Evolutionary conservation across 2,113 vertebrate genomes (phyloP), one percentile per base, ranked within the genome.

Genomic region (Acanthisitta chloris): DNA sequence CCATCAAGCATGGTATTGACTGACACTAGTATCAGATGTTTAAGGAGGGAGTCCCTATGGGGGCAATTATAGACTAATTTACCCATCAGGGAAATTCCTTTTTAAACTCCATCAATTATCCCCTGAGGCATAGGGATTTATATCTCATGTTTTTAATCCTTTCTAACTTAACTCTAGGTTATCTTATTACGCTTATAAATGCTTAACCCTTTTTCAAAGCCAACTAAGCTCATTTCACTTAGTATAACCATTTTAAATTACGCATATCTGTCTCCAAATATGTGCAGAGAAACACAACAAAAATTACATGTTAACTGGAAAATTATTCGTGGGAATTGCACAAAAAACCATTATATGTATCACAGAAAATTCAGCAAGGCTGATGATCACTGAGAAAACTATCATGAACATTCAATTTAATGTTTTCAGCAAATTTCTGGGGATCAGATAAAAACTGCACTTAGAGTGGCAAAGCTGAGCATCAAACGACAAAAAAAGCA

Each of bases 11-110:
- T 3, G 11, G 67, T 83, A 90, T 49, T 96, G 93, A 94, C 90
- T 88, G 94, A 90, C 64, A 77, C 67, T n/a, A 67, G 71, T 31
- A 90, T 94, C 67, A 96, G 76, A 81, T 87, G 66, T 83, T 93
- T 86, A 93, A 90, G 79, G 59, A 93, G 10, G 48, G 45, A 83
- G 90, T 93, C 92, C 87, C 90, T 97, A 18, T 51, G 90, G 78
- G 91, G 84, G 74, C 94, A 96, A 96, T 94, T 92, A 95, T 20
- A 80, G 81, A 82, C 49, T 82, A 92, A 95, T 92, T 91, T 95
- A 93, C 76, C 90, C 87, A 91, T 86, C 51, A 82, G 92, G 92
- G 88, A 96, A 95, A 95, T 92, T 96, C 82, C 81, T 67, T 85
- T 90, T 82, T 95, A 92, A 96, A 94, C 79, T 80, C 76, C 67